phyloP scores from a whole-genome alignment of 2,113 vertebrate genomes.

The Sceloporus tristichus region DNA sequence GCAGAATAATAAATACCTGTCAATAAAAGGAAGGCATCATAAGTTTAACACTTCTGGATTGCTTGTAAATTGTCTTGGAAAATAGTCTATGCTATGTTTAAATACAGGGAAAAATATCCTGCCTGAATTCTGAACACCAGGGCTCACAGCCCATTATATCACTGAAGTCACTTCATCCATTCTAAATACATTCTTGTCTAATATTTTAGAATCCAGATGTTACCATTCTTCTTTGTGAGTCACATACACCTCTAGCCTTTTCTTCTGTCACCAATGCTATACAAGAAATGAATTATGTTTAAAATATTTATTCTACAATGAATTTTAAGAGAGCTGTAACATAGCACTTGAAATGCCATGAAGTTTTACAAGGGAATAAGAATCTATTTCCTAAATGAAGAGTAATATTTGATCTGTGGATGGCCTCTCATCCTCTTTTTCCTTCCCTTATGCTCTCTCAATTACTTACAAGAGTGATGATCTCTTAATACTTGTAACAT shows the following conservation, averaged over 20 bases:
- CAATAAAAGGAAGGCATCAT: background rate
- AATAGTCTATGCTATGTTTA: background rate
- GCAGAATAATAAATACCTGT: background rate
- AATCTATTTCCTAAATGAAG: slow-evolving; percentile 6
- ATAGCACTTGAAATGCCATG: background rate
- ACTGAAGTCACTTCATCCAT: background rate
- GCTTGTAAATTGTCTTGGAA: background rate
- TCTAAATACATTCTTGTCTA: slow-evolving; percentile 29
- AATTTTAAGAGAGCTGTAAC: background rate
- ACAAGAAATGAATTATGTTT: background rate
- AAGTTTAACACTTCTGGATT: background rate
- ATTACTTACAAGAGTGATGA: background rate
- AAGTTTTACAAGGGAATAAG: slow-evolving; percentile 32
- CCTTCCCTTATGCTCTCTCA: background rate
- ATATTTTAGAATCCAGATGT: slow-evolving; percentile 18
- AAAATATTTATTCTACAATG: slow-evolving; percentile 23
- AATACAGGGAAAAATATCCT: slow-evolving; percentile 3
- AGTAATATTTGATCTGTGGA: background rate
- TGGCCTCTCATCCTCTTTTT: background rate
- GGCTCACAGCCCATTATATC: background rate
- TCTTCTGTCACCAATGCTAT: slow-evolving; percentile 4
- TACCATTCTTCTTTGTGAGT: slow-evolving; percentile 6
- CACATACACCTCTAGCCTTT: background rate
- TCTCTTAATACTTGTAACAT: background rate
- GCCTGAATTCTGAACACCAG: background rate